Evolutionary conservation across 2,797 vertebrate species (phyloP).

Genomic region (Crenuchus spilurus): DNA sequence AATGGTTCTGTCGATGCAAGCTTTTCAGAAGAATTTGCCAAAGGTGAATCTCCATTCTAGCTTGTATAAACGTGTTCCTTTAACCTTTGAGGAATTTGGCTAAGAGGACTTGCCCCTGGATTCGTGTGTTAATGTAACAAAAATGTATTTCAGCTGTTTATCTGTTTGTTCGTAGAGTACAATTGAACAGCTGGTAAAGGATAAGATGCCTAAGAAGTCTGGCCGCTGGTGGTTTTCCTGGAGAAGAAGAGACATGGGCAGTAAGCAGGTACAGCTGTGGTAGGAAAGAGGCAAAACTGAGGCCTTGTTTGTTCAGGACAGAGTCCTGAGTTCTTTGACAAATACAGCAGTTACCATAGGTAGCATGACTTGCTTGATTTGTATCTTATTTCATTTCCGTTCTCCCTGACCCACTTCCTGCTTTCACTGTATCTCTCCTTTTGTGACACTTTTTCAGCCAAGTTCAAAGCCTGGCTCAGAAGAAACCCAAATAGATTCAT

Average conservation of each 20-base stretch:
- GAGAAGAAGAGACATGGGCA: constrained; percentile 81
- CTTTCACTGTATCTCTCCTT: neutral
- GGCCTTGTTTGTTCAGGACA: too few relatives aligned
- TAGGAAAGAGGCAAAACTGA: neutral
- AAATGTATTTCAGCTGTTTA: constrained; percentile 10
- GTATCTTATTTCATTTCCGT: neutral
- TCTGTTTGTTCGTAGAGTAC: constrained; percentile 73
- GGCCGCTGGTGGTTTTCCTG: constrained; percentile 95
- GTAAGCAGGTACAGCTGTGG: constrained; percentile 71
- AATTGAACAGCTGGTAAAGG: constrained; percentile 84
- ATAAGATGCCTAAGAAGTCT: constrained; percentile 92
- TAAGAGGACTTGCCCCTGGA: neutral
- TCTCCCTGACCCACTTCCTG: neutral
- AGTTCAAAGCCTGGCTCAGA: constrained; percentile 64
- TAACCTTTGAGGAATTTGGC: neutral
- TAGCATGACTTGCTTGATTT: neutral
- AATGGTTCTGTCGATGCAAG: constrained; percentile 89
- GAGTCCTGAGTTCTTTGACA: too few relatives aligned
- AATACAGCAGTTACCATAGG: neutral
- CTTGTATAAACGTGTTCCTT: neutral
- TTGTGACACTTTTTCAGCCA: constrained; percentile 58
- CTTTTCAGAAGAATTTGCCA: constrained; percentile 91
- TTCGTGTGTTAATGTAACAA: neutral
- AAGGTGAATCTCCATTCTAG: constrained; percentile 76
- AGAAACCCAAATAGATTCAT: constrained; percentile 48